Conservation (phyloP, 2,888 invertebrate genomes). For the Tubulanus polymorphus region DNA sequence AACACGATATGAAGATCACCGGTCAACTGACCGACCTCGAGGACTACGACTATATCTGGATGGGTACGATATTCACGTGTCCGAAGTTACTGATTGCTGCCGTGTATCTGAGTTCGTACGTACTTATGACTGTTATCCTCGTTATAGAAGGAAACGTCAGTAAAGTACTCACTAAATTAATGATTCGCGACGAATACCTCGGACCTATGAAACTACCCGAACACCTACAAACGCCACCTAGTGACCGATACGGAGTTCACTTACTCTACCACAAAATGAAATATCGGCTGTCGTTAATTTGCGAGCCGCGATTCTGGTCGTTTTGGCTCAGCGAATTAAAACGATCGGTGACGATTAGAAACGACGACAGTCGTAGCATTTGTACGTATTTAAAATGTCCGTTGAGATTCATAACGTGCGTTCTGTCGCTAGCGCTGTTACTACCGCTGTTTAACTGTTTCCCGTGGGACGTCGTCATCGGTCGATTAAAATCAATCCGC, state of each 20-base stretch:
- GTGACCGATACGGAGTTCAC: not conserved
- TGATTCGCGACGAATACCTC: constrained; percentile 1
- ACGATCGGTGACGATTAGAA: not conserved
- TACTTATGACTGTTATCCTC: constrained; percentile 4
- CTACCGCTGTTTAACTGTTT: constrained; percentile 6
- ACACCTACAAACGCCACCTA: not conserved
- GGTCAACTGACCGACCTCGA: constrained; percentile 6
- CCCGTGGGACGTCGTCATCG: constrained; percentile 5
- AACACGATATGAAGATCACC: not conserved
- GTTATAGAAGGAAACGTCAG: constrained; percentile 1
- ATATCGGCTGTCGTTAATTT: constrained; percentile 2
- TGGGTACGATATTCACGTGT: constrained; percentile 2
- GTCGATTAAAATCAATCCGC: not conserved
- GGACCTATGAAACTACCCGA: constrained; percentile 1
- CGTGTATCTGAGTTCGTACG: constrained; percentile 5
- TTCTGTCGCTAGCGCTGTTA: not conserved
- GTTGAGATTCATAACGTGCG: not conserved
- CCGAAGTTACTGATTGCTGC: not conserved
- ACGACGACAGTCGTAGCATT: not conserved
- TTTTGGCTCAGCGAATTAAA: constrained; percentile 7
- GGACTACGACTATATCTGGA: constrained; percentile 4
- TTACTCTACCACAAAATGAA: constrained; percentile 8
- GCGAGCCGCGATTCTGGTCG: constrained; percentile 6
- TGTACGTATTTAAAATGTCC: not conserved
- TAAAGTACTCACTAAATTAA: constrained; percentile 1